Evolutionary conservation across 1,140 invertebrate species (phyloP).

Genomic region (Oncopeltus fasciatus): DNA sequence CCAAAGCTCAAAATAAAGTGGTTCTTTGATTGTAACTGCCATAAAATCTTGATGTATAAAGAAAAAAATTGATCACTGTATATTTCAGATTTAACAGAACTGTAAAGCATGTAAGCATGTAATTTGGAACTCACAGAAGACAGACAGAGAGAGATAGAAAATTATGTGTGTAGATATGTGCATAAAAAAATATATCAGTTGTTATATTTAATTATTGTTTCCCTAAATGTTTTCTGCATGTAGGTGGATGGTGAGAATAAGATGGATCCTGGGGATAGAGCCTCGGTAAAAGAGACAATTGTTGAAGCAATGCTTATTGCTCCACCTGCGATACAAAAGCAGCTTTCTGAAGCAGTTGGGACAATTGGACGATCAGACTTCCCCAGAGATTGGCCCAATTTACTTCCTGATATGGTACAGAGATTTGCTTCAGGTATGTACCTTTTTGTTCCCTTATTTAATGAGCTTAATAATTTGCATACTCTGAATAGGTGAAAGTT

Average conservation of each 20-base stretch:
- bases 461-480: too few relatives aligned
- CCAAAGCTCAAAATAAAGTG: too few relatives aligned
- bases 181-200: not conserved
- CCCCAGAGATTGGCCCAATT: slow-evolving; percentile 81
- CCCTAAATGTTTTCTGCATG: not conserved
- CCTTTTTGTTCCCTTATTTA: not conserved
- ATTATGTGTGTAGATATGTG: not conserved
- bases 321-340: slow-evolving; percentile 78
- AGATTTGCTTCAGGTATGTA: slow-evolving; percentile 60
- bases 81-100: too few relatives aligned
- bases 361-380: slow-evolving; percentile 91
- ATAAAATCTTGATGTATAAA: too few relatives aligned
- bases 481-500: too few relatives aligned
- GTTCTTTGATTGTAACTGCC: too few relatives aligned
- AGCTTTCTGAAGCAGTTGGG: slow-evolving; percentile 88
- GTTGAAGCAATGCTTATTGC: slow-evolving; percentile 85
- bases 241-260: not conserved
- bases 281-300: slow-evolving; percentile 69
- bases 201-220: not conserved
- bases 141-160: too few relatives aligned
- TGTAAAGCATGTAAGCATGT: too few relatives aligned
- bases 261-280: slow-evolving; percentile 50
- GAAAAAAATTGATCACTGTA: too few relatives aligned
- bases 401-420: slow-evolving; percentile 81
- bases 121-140: too few relatives aligned